A percentile compares a stretch with the other conserved stretches of the same genome.
These are phyloP conservation scores for Tetragnatha versicolor DNA, from an alignment of 1,140 invertebrate species.

Conservation along the genomic window DNA sequence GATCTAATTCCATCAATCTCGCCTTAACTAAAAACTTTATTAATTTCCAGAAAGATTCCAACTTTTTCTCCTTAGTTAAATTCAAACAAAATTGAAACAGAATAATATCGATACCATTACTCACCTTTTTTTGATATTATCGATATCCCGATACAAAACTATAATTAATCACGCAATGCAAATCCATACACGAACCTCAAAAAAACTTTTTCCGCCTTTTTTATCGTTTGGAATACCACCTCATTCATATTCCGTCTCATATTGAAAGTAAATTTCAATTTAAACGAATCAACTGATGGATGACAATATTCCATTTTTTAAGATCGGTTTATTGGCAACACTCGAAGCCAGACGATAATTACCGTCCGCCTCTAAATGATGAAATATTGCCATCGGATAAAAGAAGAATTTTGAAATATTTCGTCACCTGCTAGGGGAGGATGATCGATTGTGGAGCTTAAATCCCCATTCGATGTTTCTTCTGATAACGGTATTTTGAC, in stretches of 20 bases:
- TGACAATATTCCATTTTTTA: background rate
- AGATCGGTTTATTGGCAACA: slow-evolving; percentile 28
- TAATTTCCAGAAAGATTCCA: too few relatives aligned
- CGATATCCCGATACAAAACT: too few relatives aligned
- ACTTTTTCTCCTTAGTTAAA: too few relatives aligned
- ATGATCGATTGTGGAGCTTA: slow-evolving; percentile 20
- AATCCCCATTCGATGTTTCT: background rate
- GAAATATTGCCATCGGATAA: slow-evolving; percentile 1
- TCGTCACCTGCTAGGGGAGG: slow-evolving; percentile 7
- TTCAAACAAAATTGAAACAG: too few relatives aligned
- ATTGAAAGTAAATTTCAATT: background rate
- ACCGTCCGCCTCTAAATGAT: slow-evolving; percentile 1
- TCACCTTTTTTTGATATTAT: too few relatives aligned
- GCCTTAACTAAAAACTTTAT: too few relatives aligned
- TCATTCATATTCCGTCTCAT: too few relatives aligned
- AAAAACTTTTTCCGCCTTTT: background rate
- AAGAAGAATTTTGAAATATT: background rate
- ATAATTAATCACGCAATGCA: too few relatives aligned
- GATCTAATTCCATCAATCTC: too few relatives aligned
- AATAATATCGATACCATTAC: too few relatives aligned
- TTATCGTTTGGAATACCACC: background rate
- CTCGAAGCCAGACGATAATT: background rate
- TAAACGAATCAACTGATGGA: background rate
- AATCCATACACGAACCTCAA: too few relatives aligned
- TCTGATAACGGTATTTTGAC: background rate